These are phyloP conservation scores for Tragelaphus imberbis DNA, from an alignment of 2,113 vertebrate species.

Conservation along the genomic window DNA sequence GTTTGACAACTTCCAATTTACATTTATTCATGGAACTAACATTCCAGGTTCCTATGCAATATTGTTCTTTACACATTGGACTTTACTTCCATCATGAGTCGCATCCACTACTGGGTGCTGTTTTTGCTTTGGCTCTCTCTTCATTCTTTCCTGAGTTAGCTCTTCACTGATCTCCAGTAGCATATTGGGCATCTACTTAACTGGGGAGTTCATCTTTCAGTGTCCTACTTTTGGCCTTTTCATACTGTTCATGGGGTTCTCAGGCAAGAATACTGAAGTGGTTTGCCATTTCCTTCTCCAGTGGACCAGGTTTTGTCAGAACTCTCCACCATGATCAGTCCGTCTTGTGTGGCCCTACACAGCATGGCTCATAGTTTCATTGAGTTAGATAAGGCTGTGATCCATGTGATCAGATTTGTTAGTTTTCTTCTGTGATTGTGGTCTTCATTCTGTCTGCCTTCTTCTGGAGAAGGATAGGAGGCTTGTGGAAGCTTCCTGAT, in stretches of 20 bases:
- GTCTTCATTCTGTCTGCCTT: background rate
- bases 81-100: background rate
- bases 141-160: background rate
- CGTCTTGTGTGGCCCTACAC: fast-evolving
- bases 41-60: background rate
- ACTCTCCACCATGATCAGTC: background rate
- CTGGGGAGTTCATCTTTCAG: background rate
- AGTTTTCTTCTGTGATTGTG: background rate
- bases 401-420: background rate
- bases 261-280: background rate
- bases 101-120: fast-evolving
- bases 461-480: background rate
- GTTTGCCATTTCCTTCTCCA: background rate
- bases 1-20: background rate
- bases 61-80: background rate
- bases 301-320: background rate
- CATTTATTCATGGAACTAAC: background rate
- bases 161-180: background rate
- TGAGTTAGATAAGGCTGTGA: background rate
- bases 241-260: background rate
- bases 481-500: background rate
- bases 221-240: background rate
- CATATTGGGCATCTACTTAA: background rate
- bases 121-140: background rate
- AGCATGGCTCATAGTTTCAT: background rate